Evolutionary conservation across 2,888 invertebrate species (phyloP), one percentile per base, ranked within the genome.

Genomic region (Dryocosmus kuriphilus): DNA sequence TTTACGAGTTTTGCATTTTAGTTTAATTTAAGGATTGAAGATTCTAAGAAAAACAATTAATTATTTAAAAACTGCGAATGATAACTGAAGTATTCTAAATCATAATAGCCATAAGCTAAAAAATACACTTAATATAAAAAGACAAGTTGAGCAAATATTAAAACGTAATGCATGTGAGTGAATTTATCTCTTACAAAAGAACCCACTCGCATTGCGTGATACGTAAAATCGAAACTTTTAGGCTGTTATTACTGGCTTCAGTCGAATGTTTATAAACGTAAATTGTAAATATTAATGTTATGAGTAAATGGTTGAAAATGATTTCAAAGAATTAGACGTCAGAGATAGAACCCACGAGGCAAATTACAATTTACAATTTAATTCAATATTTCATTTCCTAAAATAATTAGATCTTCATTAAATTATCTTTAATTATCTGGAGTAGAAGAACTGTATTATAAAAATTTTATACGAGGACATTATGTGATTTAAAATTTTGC

Each of bases 231-330:
- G 51, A 51, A 51, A 71, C 30, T 71, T 46, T 55, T 71, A 71
- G 71, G 30, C 30, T 71, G 51, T 51, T 51, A 71, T 32, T 22
- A 38, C 11, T 65, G 27, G 46, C 27, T 71, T 51, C 30, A 71
- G 51, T 71, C 51, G 46, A 71, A 71, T 71, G 71, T 71, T 71
- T 71, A 71, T 71, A 71, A 71, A 67, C 27, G 9, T 67, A 67
- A 7, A 27, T 16, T 67, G 41, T 67, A 67, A 41, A 71, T 51
- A 51, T 71, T 51, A 71, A 51, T 71, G 51, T 71, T 46, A 71
- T 7, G 19, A 27, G n/a, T 30, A 55, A 71, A 71, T 51, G n/a
- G 11, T 71, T 51, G 30, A 51, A 30, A 46, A 67, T 8, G 14
- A 71, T 51, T 71, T 22, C 71, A 71, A 71, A 51, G 51, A 71